Percentiles rank a stretch among this genome's conserved stretches.
Conservation (phyloP, 2,797 vertebrate genomes). For the Xiphophorus birchmanni region DNA sequence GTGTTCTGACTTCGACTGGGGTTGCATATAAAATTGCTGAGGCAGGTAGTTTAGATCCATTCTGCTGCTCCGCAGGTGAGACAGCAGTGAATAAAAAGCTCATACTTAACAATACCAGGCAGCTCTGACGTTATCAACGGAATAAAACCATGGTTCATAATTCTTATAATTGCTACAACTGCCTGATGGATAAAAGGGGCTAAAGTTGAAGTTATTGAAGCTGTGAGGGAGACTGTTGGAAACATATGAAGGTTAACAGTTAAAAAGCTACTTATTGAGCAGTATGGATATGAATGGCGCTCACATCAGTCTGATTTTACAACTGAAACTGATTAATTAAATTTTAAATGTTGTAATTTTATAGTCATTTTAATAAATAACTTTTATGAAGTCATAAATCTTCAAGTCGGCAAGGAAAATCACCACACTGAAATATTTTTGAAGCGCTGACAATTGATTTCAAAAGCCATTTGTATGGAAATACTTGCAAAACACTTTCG, state of each 20-base stretch:
- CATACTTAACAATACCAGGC: not conserved
- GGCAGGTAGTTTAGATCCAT: not conserved
- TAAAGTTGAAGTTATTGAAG: not conserved
- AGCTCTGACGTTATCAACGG: not conserved
- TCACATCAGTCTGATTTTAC: not conserved
- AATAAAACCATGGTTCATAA: not conserved
- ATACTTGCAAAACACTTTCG: not conserved
- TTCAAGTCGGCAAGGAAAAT: not conserved
- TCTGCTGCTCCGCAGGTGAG: conserved; percentile 5
- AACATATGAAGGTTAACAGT: not conserved
- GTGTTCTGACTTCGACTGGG: not conserved
- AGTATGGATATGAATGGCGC: not conserved
- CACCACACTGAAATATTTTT: not conserved
- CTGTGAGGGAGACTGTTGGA: not conserved
- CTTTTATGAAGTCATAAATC: not conserved
- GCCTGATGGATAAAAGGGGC: not conserved
- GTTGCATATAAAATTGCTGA: not conserved
- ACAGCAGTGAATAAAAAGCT: conserved; percentile 6
- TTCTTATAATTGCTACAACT: not conserved
- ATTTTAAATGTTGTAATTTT: not conserved
- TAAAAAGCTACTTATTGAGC: not conserved
- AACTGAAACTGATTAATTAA: not conserved
- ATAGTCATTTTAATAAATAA: not conserved
- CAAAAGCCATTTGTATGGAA: not conserved
- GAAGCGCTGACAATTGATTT: not conserved